Base-by-base conservation (phyloP, 2,113 vertebrate genomes). In the Calcarius ornatus region DNA sequence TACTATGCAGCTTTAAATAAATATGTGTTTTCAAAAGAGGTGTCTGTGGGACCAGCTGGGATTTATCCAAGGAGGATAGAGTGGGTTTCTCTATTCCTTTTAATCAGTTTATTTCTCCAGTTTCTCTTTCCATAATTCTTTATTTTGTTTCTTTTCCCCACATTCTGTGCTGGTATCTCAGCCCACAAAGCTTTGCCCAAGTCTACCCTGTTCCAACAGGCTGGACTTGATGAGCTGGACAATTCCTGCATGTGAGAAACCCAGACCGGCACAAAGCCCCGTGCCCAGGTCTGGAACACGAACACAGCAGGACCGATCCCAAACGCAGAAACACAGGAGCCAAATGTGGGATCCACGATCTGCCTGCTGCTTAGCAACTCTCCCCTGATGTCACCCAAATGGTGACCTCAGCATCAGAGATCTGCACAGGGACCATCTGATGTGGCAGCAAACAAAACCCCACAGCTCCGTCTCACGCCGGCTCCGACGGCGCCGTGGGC, bases 321-420 rank as follows among this genome's bases (percentile, higher is more conserved):
- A 75, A 70, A 61, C 24, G 11, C 23, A 1, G 20, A 27, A 63
- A 6, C 30, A n/a, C 53, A 76, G 63, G 50, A 47, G 35, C 70
- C 30, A 47, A 72, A 89, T 10, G 54, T 51, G 53, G 53, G 86
- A 60, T 72, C 60, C 3, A 31, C 35, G 56, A 5, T 40, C 85
- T 72, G 82, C 82, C 87, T 56, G 87, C n/a, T 68, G 68, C 94
- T 90, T 71, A 84, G 87, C 87, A 93, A 43, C 81, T 1, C 28
- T 6, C 2, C 45, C 43, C n/a, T 78, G 85, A 72, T 93, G 92
- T n/a, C 79, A 72, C 85, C 56, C 53, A 70, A 56, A 86, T 8
- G 30, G 2, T 37, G 87, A 31, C 88, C 82, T 79, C 57, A 38
- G 85, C 91, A 79, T 5, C 73, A 61, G 57, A 38, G 81, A 63